Evolutionary conservation across 2,113 vertebrate species (phyloP).

Genomic region (Otus sunia): DNA sequence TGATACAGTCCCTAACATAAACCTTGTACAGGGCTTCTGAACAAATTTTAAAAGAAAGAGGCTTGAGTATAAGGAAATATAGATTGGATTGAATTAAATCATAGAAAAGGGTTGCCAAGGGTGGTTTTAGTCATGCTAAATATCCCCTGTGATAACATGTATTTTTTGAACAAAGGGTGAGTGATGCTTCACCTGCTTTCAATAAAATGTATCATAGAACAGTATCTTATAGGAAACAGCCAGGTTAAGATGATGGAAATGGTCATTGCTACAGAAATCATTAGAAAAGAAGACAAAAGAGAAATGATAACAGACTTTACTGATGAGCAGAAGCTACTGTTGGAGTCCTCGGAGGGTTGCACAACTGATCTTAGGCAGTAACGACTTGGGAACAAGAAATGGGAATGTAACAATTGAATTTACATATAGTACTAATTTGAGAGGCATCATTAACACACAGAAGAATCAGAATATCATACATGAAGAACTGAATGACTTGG

Average conservation of each 20-base stretch:
- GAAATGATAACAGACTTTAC: neutral
- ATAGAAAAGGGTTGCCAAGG: fast-evolving
- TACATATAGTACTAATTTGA: neutral
- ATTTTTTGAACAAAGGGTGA: neutral
- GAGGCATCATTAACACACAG: neutral
- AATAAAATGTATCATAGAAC: neutral
- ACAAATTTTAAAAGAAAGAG: neutral
- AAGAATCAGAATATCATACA: neutral
- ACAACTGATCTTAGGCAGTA: neutral
- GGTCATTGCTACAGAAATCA: neutral
- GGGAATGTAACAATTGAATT: neutral
- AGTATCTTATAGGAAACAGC: neutral
- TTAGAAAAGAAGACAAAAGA: neutral
- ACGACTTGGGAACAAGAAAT: neutral
- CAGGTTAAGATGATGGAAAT: neutral
- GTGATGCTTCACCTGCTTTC: neutral
- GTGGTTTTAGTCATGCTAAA: neutral
- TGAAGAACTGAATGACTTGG: neutral
- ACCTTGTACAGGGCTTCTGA: neutral
- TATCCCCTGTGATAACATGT: neutral
- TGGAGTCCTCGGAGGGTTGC: neutral
- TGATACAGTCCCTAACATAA: neutral
- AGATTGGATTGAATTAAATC: neutral
- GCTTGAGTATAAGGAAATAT: fast-evolving
- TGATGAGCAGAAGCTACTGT: neutral